Conservation (phyloP, 2,797 vertebrate genomes). For the Anabas testudineus region DNA sequence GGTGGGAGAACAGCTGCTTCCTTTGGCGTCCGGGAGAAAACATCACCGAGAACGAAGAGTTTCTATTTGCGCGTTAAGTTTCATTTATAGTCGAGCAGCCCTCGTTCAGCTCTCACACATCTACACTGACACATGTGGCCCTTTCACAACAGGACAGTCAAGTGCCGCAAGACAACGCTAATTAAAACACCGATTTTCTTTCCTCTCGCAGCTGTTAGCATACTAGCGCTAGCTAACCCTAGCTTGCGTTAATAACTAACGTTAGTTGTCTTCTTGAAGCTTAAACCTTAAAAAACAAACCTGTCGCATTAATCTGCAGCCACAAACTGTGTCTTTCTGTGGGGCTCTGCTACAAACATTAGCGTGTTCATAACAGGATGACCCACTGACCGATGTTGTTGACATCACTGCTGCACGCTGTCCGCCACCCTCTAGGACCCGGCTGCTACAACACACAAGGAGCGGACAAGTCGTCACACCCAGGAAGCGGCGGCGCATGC, state of each 20-base stretch:
- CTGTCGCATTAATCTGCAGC: accelerated
- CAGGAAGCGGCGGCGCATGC: slow-evolving; percentile 29
- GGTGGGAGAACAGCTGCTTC: neutral
- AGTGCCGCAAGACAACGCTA: neutral
- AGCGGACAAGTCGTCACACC: neutral
- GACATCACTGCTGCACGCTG: slow-evolving; percentile 69
- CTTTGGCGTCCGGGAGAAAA: neutral
- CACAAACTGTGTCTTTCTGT: accelerated
- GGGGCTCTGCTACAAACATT: accelerated
- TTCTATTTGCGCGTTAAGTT: slow-evolving; percentile 4
- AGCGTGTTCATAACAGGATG: slow-evolving; percentile 26
- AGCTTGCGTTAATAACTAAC: slow-evolving; percentile 1
- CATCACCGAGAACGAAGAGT: neutral
- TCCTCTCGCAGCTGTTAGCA: slow-evolving; percentile 45
- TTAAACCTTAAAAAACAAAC: neutral
- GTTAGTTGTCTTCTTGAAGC: neutral
- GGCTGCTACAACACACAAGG: slow-evolving; percentile 8
- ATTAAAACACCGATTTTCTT: slow-evolving; percentile 19
- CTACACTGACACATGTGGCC: neutral
- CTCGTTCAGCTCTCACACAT: neutral
- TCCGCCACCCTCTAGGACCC: slow-evolving; percentile 27
- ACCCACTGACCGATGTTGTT: slow-evolving; percentile 71
- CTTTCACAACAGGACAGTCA: neutral
- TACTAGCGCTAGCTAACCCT: slow-evolving; percentile 51
- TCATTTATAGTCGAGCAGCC: neutral